Conservation (phyloP, 1,140 invertebrate species). For the Ostrea edulis region DNA sequence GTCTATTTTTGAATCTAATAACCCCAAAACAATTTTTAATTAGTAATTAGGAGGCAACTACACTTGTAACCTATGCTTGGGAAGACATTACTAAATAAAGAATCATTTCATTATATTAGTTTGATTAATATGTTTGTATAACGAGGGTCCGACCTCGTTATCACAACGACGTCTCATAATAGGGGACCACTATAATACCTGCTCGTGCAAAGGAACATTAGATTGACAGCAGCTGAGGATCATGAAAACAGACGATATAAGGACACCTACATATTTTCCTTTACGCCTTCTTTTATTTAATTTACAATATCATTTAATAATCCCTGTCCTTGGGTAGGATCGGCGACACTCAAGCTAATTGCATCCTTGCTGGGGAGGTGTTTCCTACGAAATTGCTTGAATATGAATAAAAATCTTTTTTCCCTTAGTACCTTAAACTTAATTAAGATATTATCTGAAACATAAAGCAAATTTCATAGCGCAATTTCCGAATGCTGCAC, state of each 20-base stretch:
- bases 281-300: too few species aligned
- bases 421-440: neutral
- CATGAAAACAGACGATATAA: neutral
- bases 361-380: neutral
- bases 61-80: neutral
- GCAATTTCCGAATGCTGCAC: neutral
- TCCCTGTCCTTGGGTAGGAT: neutral
- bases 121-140: constrained; percentile 26
- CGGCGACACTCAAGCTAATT: neutral
- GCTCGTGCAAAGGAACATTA: constrained; percentile 1
- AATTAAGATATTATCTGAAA: neutral
- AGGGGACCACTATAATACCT: neutral
- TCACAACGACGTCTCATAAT: neutral
- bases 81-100: neutral
- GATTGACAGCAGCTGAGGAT: neutral
- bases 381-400: neutral
- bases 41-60: too few species aligned
- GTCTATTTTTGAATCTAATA: too few species aligned
- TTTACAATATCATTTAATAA: constrained; percentile 36
- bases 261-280: neutral
- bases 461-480: neutral
- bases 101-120: neutral
- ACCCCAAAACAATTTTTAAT: too few species aligned
- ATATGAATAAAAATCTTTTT: neutral
- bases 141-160: neutral